These are phyloP conservation scores for Actenoides lindsayi DNA, from an alignment of 2,113 vertebrate genomes.

Conservation along the genomic window DNA sequence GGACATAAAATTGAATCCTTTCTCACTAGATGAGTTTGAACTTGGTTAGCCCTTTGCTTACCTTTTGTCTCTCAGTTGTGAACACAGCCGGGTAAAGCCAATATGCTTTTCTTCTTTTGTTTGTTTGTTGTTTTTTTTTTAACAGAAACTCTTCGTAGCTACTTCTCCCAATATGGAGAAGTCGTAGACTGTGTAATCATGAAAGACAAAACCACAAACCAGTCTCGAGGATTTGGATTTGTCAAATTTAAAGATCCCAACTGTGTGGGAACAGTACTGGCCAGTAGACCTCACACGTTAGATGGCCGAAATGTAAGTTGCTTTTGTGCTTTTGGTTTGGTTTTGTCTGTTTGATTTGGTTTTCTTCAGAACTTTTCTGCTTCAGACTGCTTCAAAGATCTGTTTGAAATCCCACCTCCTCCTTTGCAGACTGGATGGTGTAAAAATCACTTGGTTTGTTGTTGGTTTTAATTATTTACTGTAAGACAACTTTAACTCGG, in stretches of 20 bases:
- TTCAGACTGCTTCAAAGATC: neutral
- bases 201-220: conserved; percentile 99
- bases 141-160: conserved; percentile 95
- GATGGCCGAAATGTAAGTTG: conserved; percentile 97
- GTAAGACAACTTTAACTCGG: neutral
- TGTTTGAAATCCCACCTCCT: neutral
- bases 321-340: neutral
- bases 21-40: neutral
- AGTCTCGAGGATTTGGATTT: conserved; percentile 98
- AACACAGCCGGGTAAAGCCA: neutral
- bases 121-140: conserved; percentile 28
- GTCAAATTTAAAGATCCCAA: conserved; percentile 99
- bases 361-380: neutral
- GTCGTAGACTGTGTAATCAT: conserved; percentile 99
- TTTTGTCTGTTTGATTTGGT: too few relatives aligned
- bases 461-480: neutral
- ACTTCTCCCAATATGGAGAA: conserved; percentile 99
- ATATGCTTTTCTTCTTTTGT: neutral
- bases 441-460: neutral
- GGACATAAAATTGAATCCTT: neutral
- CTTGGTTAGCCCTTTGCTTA: neutral
- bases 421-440: neutral
- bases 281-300: conserved; percentile 96
- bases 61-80: neutral
- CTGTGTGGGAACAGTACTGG: conserved; percentile 96